Conservation (phyloP, 2,113 vertebrate species). For the Leucopsar rothschildi region DNA sequence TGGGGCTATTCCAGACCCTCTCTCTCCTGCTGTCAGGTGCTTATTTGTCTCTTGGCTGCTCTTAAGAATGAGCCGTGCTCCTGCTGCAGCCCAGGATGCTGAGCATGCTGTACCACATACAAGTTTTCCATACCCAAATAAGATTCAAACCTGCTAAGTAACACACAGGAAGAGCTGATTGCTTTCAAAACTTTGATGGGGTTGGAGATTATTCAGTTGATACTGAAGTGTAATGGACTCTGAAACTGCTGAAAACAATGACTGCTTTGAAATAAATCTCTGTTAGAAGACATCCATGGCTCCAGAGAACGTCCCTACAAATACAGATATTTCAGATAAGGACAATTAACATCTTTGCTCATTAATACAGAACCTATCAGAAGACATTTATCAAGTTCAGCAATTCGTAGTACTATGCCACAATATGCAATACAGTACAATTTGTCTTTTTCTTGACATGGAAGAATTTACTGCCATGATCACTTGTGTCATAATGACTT, state of each 20-base stretch:
- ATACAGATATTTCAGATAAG: conserved; percentile 46
- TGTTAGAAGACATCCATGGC: neutral
- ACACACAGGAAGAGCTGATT: neutral
- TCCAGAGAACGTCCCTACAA: neutral
- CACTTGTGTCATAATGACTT: neutral
- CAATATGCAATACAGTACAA: neutral
- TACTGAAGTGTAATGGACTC: conserved; percentile 24
- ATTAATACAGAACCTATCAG: conserved; percentile 37
- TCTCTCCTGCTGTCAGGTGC: neutral
- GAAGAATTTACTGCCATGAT: conserved; percentile 27
- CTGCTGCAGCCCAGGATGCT: neutral
- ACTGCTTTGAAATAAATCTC: conserved; percentile 43
- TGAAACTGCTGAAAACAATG: conserved; percentile 44
- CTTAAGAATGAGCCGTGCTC: neutral
- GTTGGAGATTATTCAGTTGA: conserved; percentile 1
- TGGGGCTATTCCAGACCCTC: neutral
- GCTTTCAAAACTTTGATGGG: neutral
- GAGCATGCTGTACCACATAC: fast-evolving
- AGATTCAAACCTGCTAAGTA: neutral
- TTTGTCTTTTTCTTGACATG: conserved; percentile 16
- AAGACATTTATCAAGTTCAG: conserved; percentile 52
- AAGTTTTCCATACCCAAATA: neutral
- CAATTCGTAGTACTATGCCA: neutral
- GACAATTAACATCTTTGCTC: conserved; percentile 52
- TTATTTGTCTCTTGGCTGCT: neutral